Base-by-base conservation (phyloP, 2,888 invertebrate genomes). In the Ophonus ardosiacus region DNA sequence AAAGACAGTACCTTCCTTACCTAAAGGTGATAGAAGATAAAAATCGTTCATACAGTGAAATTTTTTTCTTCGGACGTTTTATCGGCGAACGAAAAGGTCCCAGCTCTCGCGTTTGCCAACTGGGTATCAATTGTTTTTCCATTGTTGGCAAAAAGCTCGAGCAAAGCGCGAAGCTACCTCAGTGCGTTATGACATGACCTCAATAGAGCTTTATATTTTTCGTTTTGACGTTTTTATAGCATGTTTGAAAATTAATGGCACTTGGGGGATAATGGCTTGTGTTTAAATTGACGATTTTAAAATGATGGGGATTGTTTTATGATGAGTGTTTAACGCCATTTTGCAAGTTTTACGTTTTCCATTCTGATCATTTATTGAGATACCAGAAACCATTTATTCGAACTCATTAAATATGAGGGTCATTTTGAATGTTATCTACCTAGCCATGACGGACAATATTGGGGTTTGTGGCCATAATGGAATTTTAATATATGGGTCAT, bases 161-260 rank as follows among this genome's bases (percentile, higher is more conserved):
- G 43, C 43, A 51, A 51, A 51, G 43, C 43, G 43, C 38, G 31
- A 38, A 68, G 68, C 68, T 68, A 68, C 68, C 68, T 68, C 68
- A 15, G 15, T 68, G 38, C 68, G 68, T 68, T 7, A 68, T 38
- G 68, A 68, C 68, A 68, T 38, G 68, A 68, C 68, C 68, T 68
- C 68, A 68, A 68, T 40, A 68, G 68, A 17, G 68, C 68, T 31
- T 68, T 68, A 68, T 68, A 68, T 68, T 68, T 68, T 68, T 68
- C 68, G 17, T 68, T 68, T 68, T 40, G 68, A 68, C 68, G 68
- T 68, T 68, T 68, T 68, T 68, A 68, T 68, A 68, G 68, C 68
- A 15, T n/a, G 40, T 68, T 31, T 68, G 68, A 38, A 68, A 68
- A 68, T 68, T 68, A 68, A 68, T 68, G 40, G 68, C 68, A 15